Conservation (phyloP, 2,888 invertebrate genomes). For the Dryadula phaetusa region DNA sequence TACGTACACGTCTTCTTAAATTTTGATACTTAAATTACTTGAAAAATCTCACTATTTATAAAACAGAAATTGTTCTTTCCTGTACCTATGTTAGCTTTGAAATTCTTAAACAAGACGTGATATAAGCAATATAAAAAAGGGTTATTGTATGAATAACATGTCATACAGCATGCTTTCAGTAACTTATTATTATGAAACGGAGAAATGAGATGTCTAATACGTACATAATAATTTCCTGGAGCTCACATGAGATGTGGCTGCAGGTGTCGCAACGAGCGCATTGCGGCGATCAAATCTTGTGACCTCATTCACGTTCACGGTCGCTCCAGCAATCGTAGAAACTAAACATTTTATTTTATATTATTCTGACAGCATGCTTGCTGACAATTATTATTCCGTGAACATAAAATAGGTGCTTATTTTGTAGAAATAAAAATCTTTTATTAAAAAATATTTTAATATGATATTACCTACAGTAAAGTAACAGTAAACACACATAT, state of each 20-base stretch:
- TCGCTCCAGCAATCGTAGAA: constrained; percentile 47
- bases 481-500: no score
- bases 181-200: background rate
- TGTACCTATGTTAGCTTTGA: background rate
- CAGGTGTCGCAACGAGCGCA: constrained; percentile 77
- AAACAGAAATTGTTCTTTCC: background rate
- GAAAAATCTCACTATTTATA: background rate
- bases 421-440: background rate
- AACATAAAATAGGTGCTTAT: background rate
- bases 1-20: background rate
- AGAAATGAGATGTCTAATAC: background rate
- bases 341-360: constrained; percentile 38
- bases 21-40: background rate
- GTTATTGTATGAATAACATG: background rate
- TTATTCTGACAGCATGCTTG: constrained; percentile 24
- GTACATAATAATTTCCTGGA: constrained; percentile 7
- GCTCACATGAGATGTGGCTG: constrained; percentile 49
- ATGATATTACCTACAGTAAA: background rate
- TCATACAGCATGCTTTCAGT: background rate
- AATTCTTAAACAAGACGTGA: background rate
- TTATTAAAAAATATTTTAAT: background rate
- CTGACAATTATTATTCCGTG: background rate
- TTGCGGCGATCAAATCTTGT: constrained; percentile 72
- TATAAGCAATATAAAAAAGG: background rate
- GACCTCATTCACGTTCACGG: constrained; percentile 74